phyloP scores from a whole-genome alignment of 1,140 invertebrate genomes.

The Platyura marginata region DNA sequence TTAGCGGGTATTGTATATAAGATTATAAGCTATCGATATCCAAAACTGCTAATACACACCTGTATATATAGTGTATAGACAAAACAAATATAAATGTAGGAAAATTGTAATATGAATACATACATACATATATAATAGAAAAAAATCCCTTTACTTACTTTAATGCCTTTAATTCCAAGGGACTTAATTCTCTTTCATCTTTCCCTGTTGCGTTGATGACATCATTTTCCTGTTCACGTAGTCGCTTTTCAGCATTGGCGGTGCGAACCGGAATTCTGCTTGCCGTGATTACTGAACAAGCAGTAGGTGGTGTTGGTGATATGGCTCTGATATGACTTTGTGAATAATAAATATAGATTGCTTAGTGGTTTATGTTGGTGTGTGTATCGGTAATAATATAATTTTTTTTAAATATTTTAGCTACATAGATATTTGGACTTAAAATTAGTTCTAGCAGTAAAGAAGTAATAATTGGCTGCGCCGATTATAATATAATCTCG shows the following conservation, averaged over 20 bases:
- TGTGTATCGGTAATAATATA: too few relatives aligned
- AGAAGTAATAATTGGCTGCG: too few relatives aligned
- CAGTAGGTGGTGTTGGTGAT: neutral
- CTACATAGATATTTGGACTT: too few relatives aligned
- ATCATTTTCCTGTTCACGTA: slow-evolving; percentile 1
- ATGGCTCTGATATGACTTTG: neutral
- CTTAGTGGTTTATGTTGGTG: too few relatives aligned
- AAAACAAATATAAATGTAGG: neutral
- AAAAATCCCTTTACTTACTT: neutral
- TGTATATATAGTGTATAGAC: neutral
- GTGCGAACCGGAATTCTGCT: slow-evolving; percentile 23
- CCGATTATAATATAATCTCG: too few relatives aligned
- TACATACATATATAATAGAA: neutral
- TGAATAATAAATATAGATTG: neutral
- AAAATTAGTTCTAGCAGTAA: too few relatives aligned
- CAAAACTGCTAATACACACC: too few relatives aligned
- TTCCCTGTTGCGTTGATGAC: neutral
- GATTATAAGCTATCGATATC: too few relatives aligned
- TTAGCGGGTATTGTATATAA: too few relatives aligned
- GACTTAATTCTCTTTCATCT: neutral
- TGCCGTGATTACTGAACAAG: slow-evolving; percentile 7
- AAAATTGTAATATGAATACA: neutral
- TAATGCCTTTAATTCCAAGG: neutral
- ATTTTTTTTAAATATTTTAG: too few relatives aligned
- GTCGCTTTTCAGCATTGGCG: slow-evolving; percentile 19